These are phyloP conservation scores for Rhinolophus ferrumequinum DNA, from an alignment of 2,113 vertebrate species.

Conservation along the genomic window DNA sequence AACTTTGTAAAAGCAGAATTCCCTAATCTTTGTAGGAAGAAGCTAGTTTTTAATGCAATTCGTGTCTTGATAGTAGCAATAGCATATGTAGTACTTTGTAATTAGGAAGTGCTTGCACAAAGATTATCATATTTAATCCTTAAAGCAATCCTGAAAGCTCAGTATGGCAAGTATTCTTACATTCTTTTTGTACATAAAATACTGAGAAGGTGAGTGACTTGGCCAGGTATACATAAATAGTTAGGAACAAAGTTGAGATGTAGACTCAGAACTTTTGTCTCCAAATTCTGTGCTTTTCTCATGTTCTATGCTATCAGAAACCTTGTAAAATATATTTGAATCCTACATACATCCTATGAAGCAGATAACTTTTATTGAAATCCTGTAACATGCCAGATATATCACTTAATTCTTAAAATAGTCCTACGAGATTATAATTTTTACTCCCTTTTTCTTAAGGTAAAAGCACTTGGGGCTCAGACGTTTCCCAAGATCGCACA, in stretches of 20 bases:
- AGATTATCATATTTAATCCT: not conserved
- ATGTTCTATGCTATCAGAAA: not conserved
- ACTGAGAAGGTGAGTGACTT: not conserved
- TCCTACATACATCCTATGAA: not conserved
- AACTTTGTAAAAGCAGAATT: slow-evolving; percentile 44
- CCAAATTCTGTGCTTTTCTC: slow-evolving; percentile 8
- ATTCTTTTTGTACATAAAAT: not conserved
- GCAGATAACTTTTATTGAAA: not conserved
- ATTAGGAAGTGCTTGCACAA: not conserved
- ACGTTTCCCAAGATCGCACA: not conserved
- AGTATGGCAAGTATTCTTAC: not conserved
- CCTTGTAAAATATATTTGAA: not conserved
- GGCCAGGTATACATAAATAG: not conserved
- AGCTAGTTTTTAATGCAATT: not conserved
- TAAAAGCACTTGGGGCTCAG: not conserved
- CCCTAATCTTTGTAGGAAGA: not conserved
- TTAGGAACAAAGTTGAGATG: not conserved
- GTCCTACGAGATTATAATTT: not conserved
- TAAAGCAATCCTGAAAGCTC: not conserved
- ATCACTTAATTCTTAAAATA: slow-evolving; percentile 34
- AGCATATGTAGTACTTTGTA: not conserved
- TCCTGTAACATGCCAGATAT: not conserved
- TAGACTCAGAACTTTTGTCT: not conserved
- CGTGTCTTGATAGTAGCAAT: not conserved
- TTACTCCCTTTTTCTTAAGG: not conserved